Evolutionary conservation across 2,888 invertebrate genomes (phyloP), one percentile per base, ranked within the genome.

Genomic region (Caenorhabditis afra): DNA sequence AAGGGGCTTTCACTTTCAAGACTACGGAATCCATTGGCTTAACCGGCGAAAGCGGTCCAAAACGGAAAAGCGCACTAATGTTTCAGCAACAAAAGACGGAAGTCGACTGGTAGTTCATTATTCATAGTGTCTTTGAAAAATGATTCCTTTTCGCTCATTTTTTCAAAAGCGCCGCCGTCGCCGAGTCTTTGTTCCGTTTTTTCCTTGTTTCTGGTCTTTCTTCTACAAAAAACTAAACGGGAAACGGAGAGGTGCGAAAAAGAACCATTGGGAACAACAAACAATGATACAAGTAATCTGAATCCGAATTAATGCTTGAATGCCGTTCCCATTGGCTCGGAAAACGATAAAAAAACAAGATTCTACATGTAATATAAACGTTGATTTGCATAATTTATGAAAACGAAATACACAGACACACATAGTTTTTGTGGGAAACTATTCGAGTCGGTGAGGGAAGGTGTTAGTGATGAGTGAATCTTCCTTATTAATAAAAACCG

Each of bases 301-400:
- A 45, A 22, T 45, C n/a, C n/a, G n/a, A n/a, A n/a, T n/a, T 18
- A 58, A 57, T 14, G n/a, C n/a, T 3, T 61, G 29, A 5, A 8
- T 47, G 35, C 5, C 47, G 61, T 49, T 37, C 39, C 49, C 16
- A 49, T 50, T 18, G 18, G 4, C 3, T 29, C 29, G n/a, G n/a
- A n/a, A n/a, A n/a, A n/a, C n/a, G 37, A 18, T 3, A 22, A 57
- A 55, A 39, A 41, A 39, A 16, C 20, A 18, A 39, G 37, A 8
- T 20, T 39, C 29, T 20, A 58, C 22, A 22, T 29, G 7, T 53
- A 61, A 61, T 29, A 29, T 53, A 61, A 61, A 70, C 61, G 55
- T 14, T 16, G 61, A 70, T 70, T 70, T 61, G 61, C 70, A 70
- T 70, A 70, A 70, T 70, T 70, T 70, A 70, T 70, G 70, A 70